Evolutionary conservation across 2,797 vertebrate genomes (phyloP).

Genomic region (Oreortyx pictus): DNA sequence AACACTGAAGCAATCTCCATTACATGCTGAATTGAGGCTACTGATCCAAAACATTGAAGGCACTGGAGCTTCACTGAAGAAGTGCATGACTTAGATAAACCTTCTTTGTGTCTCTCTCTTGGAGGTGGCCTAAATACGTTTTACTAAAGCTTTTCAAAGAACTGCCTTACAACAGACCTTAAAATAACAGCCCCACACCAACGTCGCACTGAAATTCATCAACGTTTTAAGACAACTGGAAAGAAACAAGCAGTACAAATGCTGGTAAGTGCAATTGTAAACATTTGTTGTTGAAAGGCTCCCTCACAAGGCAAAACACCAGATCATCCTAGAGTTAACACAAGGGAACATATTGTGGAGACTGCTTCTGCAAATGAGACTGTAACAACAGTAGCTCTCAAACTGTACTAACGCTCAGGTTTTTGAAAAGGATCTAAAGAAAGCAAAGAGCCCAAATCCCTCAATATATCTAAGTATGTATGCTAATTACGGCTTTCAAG

Average conservation of each 20-base stretch:
- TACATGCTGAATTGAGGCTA: neutral
- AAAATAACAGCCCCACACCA: neutral
- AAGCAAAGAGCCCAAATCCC: neutral
- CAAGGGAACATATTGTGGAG: neutral
- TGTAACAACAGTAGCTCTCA: neutral
- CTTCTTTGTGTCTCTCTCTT: neutral
- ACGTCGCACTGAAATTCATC: neutral
- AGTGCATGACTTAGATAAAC: neutral
- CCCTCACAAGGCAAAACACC: neutral
- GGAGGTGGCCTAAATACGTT: neutral
- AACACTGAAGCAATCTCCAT: neutral
- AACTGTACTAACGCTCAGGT: neutral
- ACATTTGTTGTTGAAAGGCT: neutral
- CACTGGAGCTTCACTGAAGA: neutral
- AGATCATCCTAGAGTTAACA: neutral
- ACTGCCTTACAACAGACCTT: neutral
- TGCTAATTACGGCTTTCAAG: neutral
- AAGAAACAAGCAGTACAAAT: neutral
- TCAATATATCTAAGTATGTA: neutral
- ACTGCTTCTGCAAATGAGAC: neutral
- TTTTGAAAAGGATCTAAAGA: neutral
- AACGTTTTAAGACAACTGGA: neutral
- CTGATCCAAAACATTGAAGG: neutral
- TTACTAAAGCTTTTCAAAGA: neutral
- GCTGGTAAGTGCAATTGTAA: neutral